Evolutionary conservation across 2,797 vertebrate species (phyloP).

Genomic region (Typhlichthys eigenmanni): DNA sequence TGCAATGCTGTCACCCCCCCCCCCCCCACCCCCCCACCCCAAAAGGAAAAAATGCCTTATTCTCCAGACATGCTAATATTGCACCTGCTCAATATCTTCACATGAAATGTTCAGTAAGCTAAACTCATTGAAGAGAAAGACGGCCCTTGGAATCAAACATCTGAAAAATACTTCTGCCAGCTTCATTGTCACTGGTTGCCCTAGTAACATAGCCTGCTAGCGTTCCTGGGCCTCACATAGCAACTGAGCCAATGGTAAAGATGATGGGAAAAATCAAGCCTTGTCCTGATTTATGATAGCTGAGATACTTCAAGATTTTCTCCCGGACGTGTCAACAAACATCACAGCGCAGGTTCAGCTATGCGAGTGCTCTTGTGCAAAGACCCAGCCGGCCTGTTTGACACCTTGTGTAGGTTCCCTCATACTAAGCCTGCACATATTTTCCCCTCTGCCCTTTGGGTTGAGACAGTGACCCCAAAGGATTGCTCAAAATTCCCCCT

Average conservation of each 20-base stretch:
- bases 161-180: conserved; percentile 16
- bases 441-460: conserved; percentile 43
- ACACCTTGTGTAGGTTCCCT: conserved; percentile 71
- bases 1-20: neutral
- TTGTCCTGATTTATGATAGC: conserved; percentile 69
- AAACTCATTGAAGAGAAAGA: conserved; percentile 12
- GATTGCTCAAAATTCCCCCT: conserved; percentile 45
- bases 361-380: conserved; percentile 57
- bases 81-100: conserved; percentile 5
- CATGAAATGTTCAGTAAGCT: neutral
- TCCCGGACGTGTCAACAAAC: conserved; percentile 79
- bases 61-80: too few species aligned
- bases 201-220: conserved; percentile 25
- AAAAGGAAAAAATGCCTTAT: too few species aligned
- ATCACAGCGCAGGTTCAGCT: conserved; percentile 70
- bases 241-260: conserved; percentile 24
- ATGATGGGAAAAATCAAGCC: conserved; percentile 75
- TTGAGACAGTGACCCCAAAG: conserved; percentile 60
- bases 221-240: conserved; percentile 15
- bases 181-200: conserved; percentile 22
- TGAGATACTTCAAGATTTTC: conserved; percentile 75
- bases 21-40: too few species aligned
- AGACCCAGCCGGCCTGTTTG: conserved; percentile 66
- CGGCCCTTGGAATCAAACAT: conserved; percentile 23
- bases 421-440: conserved; percentile 39